Percentiles rank a stretch among this genome's conserved stretches.
Evolutionary conservation across 2,113 vertebrate genomes (phyloP).

Genomic region (Nyctibius bracteatus): DNA sequence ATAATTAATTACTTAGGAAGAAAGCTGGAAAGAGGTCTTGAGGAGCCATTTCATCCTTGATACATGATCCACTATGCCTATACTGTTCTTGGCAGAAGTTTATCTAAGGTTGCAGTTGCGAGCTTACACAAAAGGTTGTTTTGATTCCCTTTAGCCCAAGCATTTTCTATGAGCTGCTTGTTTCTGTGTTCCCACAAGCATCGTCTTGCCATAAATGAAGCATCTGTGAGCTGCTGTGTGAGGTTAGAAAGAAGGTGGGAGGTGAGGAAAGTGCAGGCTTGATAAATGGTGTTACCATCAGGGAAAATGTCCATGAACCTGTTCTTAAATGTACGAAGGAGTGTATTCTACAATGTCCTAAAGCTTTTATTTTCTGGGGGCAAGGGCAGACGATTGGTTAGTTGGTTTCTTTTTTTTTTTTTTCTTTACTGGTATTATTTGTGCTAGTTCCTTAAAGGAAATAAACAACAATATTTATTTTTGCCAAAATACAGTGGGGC

Average conservation of each 20-base stretch:
- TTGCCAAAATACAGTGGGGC: accelerated
- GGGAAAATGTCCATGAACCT: not conserved
- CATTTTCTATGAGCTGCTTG: not conserved
- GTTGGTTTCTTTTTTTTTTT: not conserved
- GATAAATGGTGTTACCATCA: not conserved
- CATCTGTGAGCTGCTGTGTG: not conserved
- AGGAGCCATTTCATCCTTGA: not conserved
- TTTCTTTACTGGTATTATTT: not conserved
- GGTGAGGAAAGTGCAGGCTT: not conserved
- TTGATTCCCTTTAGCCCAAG: not conserved
- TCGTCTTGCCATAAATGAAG: not conserved
- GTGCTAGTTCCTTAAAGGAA: not conserved
- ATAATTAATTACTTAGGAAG: not conserved
- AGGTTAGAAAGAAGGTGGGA: not conserved
- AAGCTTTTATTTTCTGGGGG: not conserved
- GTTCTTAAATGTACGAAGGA: not conserved
- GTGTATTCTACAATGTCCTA: not conserved
- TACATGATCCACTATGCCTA: accelerated
- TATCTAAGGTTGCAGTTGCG: not conserved
- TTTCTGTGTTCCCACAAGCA: not conserved
- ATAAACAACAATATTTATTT: not conserved
- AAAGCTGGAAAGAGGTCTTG: not conserved
- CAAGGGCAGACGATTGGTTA: not conserved
- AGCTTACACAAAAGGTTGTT: not conserved
- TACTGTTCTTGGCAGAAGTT: not conserved